These are phyloP conservation scores for Glossophaga mutica DNA, from an alignment of 2,797 vertebrate genomes.

Conservation along the genomic window DNA sequence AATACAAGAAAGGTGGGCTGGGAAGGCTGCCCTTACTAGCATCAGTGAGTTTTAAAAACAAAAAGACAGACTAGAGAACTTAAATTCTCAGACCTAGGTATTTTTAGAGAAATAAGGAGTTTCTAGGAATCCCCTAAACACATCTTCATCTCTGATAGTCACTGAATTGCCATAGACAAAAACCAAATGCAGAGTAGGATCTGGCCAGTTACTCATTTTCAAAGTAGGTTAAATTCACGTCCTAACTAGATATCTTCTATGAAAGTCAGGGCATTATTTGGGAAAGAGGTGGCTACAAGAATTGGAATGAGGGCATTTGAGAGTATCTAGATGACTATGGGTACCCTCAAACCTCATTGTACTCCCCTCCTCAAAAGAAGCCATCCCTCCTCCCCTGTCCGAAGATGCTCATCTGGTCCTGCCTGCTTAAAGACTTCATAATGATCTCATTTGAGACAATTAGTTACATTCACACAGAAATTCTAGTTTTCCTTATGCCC, in stretches of 20 bases:
- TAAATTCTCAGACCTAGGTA: neutral
- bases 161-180: neutral
- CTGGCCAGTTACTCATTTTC: neutral
- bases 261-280: neutral
- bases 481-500: neutral
- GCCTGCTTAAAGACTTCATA: neutral
- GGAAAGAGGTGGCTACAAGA: neutral
- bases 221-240: neutral
- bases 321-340: neutral
- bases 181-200: neutral
- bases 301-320: neutral
- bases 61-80: neutral
- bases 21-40: neutral
- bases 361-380: neutral
- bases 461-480: neutral
- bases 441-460: neutral
- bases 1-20: neutral
- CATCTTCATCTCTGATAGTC: neutral
- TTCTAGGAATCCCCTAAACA: neutral
- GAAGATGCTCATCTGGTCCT: neutral
- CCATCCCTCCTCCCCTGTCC: neutral
- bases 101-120: neutral
- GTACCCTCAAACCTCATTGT: neutral
- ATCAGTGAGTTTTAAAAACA: neutral
- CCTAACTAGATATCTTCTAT: neutral